Conservation (phyloP, 2,113 vertebrate species). For the Arenaria interpres region DNA sequence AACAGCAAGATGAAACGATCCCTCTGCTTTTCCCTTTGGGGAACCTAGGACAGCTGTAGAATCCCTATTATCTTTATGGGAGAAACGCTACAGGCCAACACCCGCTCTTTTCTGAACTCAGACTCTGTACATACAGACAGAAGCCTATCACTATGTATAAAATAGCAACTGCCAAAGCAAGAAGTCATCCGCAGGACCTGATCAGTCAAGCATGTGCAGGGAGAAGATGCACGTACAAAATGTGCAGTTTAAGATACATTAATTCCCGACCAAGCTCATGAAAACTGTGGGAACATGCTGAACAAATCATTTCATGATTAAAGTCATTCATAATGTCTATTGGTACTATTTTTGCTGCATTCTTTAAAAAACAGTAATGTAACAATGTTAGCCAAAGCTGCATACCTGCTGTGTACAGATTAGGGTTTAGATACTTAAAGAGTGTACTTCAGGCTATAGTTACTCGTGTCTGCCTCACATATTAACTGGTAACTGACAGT, state of each 20-base stretch:
- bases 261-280: neutral
- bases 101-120: neutral
- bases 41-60: neutral
- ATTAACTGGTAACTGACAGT: neutral
- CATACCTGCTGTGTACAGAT: neutral
- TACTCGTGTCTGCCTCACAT: neutral
- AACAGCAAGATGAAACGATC: neutral
- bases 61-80: neutral
- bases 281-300: neutral
- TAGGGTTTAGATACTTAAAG: neutral
- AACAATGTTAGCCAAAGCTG: neutral
- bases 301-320: neutral
- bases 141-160: neutral
- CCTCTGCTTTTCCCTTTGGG: neutral
- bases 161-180: neutral
- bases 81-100: neutral
- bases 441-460: neutral
- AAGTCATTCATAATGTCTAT: neutral
- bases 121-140: neutral
- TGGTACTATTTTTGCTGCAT: neutral
- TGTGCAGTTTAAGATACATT: neutral
- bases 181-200: neutral
- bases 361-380: neutral
- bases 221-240: neutral
- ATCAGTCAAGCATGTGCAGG: neutral